phyloP scores from a whole-genome alignment of 2,797 vertebrate genomes.

The Bryconaethiops microstoma region DNA sequence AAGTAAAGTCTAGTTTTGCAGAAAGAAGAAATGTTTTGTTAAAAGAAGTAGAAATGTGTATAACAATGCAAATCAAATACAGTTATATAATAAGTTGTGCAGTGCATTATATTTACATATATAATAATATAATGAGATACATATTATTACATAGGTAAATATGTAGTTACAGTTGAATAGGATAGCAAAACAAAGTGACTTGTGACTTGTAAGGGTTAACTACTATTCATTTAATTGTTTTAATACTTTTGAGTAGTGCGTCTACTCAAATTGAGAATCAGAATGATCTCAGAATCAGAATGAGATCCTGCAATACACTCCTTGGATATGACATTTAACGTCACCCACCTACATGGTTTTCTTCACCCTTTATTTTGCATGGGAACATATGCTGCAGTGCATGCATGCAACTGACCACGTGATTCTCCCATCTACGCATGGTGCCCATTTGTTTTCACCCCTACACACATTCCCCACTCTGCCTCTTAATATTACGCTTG shows the following conservation, averaged over 20 bases:
- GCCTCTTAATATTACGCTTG: slow-evolving; percentile 8
- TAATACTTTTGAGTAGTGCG: too few species aligned
- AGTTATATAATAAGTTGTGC: too few species aligned
- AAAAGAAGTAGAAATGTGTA: too few species aligned
- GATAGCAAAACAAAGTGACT: not conserved
- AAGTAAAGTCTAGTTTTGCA: too few species aligned
- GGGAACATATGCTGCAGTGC: slow-evolving; percentile 62
- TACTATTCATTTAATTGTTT: too few species aligned
- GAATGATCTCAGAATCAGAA: not conserved
- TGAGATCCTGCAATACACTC: slow-evolving; percentile 71
- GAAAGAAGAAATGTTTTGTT: too few species aligned
- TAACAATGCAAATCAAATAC: too few species aligned
- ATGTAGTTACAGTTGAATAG: not conserved
- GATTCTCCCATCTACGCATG: slow-evolving; percentile 63
- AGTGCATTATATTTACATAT: too few species aligned
- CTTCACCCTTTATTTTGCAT: slow-evolving; percentile 66
- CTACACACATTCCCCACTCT: slow-evolving; percentile 9
- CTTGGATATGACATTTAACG: slow-evolving; percentile 59
- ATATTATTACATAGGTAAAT: not conserved
- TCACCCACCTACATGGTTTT: slow-evolving; percentile 30
- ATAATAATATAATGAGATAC: too few species aligned
- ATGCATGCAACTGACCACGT: slow-evolving; percentile 60
- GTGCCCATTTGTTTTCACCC: slow-evolving; percentile 27
- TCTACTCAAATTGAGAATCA: not conserved
- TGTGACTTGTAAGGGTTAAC: not conserved